Evolutionary conservation across 1,140 invertebrate species (phyloP), one percentile per base, ranked within the genome.

Genomic region (Helicoverpa zea): DNA sequence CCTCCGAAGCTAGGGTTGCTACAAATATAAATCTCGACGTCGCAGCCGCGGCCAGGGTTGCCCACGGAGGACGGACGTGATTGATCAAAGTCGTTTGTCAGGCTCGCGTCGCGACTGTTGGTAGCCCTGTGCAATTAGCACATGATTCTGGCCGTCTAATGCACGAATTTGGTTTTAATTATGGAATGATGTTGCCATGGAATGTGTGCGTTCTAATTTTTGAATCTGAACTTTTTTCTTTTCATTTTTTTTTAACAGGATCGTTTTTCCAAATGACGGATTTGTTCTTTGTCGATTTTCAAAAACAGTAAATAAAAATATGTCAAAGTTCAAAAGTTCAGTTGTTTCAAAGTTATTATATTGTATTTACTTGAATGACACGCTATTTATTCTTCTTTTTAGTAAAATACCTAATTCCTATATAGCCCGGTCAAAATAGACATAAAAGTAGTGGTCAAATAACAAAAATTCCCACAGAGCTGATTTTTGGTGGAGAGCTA

Each of bases 51-150:
- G 87, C 86, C 81, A 89, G 89, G 90, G 84, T 81, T 84, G 84
- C 73, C 86, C 86, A 79, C 81, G 80, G 81, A 87, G 86, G 84
- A 87, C 87, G 84, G 82, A 81, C 85, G 89, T 92, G 91, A 92
- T 92, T 92, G 91, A 92, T 92, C 90, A 91, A 91, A 92, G 91
- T 92, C 90, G 90, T 92, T 92, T 91, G 91, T 92, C 91, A 92
- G 84, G 87, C 90, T 92, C 90, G 89, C 89, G 90, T 89, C 84
- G 86, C 87, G 85, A 81, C 87, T 81, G 86, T 75, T 83, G 83
- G 74, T 86, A 89, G 88, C 90, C 88, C 89, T 90, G 89, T 79
- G 91, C 88, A 89, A 92, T 92, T 91, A 91, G 88, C 90, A 92
- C 91, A 87, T 88, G 88, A 91, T 90, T 91, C 89, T 90, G 84